A percentile compares a stretch with the other conserved stretches of the same genome.
Conservation (phyloP, 2,888 invertebrate species). For the Plemyria rubiginata region DNA sequence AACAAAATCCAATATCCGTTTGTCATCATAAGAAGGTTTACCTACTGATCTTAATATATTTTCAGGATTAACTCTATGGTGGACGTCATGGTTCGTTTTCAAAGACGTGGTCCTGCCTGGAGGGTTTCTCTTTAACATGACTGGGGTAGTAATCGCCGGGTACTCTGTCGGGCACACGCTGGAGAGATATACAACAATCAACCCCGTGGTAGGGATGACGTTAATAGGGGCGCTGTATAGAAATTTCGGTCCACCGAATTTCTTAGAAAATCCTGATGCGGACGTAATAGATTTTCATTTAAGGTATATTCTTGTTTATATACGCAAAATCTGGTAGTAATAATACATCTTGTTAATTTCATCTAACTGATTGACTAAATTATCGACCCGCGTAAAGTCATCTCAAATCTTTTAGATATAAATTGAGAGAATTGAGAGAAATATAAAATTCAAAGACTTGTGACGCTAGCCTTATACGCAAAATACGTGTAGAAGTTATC, state of each 20-base stretch:
- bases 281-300: constrained; percentile 74
- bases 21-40: background rate
- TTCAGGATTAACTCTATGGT: constrained; percentile 73
- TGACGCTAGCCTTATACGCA: background rate
- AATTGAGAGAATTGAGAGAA: no score
- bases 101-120: constrained; percentile 64
- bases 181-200: constrained; percentile 72
- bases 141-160: constrained; percentile 63
- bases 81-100: constrained; percentile 69
- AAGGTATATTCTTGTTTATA: constrained; percentile 58
- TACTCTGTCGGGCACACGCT: constrained; percentile 73
- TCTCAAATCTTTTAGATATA: no score
- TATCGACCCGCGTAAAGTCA: no score
- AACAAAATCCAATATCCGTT: no score
- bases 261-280: constrained; percentile 64
- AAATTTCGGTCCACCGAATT: constrained; percentile 64
- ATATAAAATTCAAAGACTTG: no score
- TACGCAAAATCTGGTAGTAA: constrained; percentile 40
- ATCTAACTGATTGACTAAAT: background rate
- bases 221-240: constrained; percentile 71
- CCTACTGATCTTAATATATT: constrained; percentile 31
- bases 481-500: background rate
- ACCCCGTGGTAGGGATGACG: constrained; percentile 76
- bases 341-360: constrained; percentile 9
- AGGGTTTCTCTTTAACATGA: constrained; percentile 67